phyloP scores from a whole-genome alignment of 2,113 vertebrate species.

The Rhipidura dahli region DNA sequence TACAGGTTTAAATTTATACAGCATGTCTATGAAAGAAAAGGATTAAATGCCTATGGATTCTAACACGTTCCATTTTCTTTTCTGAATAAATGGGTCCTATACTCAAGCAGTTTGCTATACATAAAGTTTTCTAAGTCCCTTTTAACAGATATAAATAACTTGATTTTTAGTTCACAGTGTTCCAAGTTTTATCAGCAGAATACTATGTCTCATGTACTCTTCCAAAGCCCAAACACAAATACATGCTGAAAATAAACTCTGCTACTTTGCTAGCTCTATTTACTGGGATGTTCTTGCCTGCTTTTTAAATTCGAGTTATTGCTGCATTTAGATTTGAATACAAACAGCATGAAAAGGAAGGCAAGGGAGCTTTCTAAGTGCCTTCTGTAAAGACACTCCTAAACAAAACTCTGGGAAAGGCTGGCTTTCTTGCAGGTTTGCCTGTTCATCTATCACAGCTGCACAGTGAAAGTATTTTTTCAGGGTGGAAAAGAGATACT shows the following conservation, averaged over 20 bases:
- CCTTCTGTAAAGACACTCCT: not conserved
- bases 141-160: not conserved
- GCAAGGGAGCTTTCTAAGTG: not conserved
- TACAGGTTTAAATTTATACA: not conserved
- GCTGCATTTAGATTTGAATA: not conserved
- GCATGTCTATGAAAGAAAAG: not conserved
- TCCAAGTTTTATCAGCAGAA: slow-evolving; percentile 2
- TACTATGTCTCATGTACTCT: not conserved
- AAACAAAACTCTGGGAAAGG: not conserved
- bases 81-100: not conserved
- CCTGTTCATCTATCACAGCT: not conserved
- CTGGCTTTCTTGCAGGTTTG: not conserved
- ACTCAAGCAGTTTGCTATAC: not conserved
- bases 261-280: not conserved
- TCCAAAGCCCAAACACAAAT: not conserved
- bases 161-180: not conserved
- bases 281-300: not conserved
- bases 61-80: not conserved
- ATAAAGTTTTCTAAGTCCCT: not conserved
- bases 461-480: not conserved
- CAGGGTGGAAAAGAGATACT: not conserved
- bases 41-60: not conserved
- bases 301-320: not conserved
- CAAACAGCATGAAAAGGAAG: not conserved
- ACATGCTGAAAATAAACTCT: not conserved